Conservation (phyloP, 2,888 invertebrate genomes). For the Dynastes maya region DNA sequence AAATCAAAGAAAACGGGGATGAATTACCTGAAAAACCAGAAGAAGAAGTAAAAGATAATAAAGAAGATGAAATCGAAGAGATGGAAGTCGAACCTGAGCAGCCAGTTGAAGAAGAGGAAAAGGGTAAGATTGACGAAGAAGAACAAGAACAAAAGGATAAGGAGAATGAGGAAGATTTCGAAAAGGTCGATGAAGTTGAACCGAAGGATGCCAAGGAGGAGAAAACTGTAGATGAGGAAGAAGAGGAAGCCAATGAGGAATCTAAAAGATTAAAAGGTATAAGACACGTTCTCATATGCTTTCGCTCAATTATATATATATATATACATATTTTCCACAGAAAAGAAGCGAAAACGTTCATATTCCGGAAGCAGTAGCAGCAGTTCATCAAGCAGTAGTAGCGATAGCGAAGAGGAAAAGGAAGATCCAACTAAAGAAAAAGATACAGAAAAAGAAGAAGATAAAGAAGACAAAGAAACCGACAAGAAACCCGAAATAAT, state of each 20-base stretch:
- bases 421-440: slow-evolving; percentile 62
- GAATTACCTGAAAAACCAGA: slow-evolving; percentile 49
- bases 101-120: slow-evolving; percentile 63
- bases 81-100: slow-evolving; percentile 67
- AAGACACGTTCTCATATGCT: not conserved
- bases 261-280: slow-evolving; percentile 32
- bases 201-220: slow-evolving; percentile 28
- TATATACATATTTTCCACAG: slow-evolving; percentile 42
- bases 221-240: slow-evolving; percentile 71
- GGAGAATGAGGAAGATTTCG: slow-evolving; percentile 52
- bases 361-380: slow-evolving; percentile 72
- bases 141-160: slow-evolving; percentile 65
- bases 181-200: slow-evolving; percentile 51
- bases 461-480: slow-evolving; percentile 64
- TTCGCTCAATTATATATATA: not conserved
- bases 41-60: slow-evolving; percentile 50
- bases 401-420: slow-evolving; percentile 64
- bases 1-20: slow-evolving; percentile 53
- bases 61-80: slow-evolving; percentile 62
- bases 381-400: slow-evolving; percentile 72
- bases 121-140: slow-evolving; percentile 69
- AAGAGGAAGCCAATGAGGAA: slow-evolving; percentile 61
- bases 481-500: slow-evolving; percentile 70
- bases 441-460: slow-evolving; percentile 63
- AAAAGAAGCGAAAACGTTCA: slow-evolving; percentile 71